Conservation (phyloP, 2,113 vertebrate species). For the Trochalopteron elliotii region DNA sequence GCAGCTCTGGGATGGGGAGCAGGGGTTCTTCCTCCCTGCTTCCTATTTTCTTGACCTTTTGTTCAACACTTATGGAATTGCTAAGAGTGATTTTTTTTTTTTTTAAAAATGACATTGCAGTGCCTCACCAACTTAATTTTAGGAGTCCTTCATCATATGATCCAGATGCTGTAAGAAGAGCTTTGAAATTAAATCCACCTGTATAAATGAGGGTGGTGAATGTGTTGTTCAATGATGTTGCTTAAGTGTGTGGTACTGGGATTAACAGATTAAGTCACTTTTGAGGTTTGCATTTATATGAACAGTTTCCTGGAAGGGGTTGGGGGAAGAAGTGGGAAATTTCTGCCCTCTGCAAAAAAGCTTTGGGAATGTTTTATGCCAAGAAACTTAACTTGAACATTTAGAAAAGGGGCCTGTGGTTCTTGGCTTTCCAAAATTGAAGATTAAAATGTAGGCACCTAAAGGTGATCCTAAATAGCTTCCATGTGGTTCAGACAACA, state of each 20-base stretch:
- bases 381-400: not conserved
- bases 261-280: not conserved
- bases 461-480: not conserved
- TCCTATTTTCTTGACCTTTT: not conserved
- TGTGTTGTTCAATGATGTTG: not conserved
- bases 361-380: not conserved
- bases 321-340: not conserved
- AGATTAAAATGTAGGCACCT: not conserved
- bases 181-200: not conserved
- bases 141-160: not conserved
- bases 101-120: not conserved
- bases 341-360: not conserved
- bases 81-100: too few species aligned
- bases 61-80: not conserved
- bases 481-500: not conserved
- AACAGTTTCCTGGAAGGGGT: not conserved
- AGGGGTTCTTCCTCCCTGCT: not conserved
- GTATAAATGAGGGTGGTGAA: not conserved
- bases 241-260: not conserved
- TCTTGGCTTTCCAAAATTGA: not conserved
- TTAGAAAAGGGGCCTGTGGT: not conserved
- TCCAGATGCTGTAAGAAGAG: not conserved
- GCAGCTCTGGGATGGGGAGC: not conserved
- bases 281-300: not conserved
- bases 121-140: not conserved